Evolutionary conservation across 2,797 vertebrate species (phyloP).

Genomic region (Myotis vivesi): DNA sequence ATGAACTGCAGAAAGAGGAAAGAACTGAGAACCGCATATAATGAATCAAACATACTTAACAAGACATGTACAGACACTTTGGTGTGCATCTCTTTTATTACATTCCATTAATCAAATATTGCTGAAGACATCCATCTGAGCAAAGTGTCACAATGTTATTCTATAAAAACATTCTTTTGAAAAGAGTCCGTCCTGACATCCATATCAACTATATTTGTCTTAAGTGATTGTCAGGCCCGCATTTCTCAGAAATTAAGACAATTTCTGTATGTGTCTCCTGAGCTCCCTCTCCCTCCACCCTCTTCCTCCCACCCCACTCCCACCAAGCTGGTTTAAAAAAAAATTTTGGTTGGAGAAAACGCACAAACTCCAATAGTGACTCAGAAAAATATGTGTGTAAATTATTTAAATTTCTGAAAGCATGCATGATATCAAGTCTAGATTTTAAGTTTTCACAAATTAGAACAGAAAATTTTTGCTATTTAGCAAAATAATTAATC

Average conservation of each 20-base stretch:
- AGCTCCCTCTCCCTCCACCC: slow-evolving; percentile 64
- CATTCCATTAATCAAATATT: slow-evolving; percentile 93
- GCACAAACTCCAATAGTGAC: slow-evolving; percentile 89
- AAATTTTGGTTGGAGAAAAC: slow-evolving; percentile 91
- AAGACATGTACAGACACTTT: slow-evolving; percentile 90
- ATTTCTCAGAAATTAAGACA: slow-evolving; percentile 93
- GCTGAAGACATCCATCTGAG: slow-evolving; percentile 89
- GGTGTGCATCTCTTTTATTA: slow-evolving; percentile 92
- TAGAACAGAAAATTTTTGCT: slow-evolving; percentile 56
- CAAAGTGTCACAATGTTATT: slow-evolving; percentile 88
- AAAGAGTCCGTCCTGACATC: slow-evolving; percentile 87
- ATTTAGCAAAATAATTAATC: slow-evolving; percentile 22
- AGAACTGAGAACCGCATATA: slow-evolving; percentile 88
- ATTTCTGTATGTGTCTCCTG: slow-evolving; percentile 88
- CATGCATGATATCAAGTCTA: slow-evolving; percentile 67
- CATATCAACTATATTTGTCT: slow-evolving; percentile 89
- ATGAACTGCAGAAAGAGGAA: slow-evolving; percentile 86
- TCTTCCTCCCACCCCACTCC: background rate
- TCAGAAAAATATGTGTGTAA: slow-evolving; percentile 88
- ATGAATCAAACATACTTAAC: slow-evolving; percentile 92
- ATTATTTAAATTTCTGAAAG: slow-evolving; percentile 83
- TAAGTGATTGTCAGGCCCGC: slow-evolving; percentile 89
- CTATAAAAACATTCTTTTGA: slow-evolving; percentile 86
- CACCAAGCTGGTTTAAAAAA: slow-evolving; percentile 85
- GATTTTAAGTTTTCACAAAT: slow-evolving; percentile 68